Evolutionary conservation across 1,140 invertebrate species (phyloP), one percentile per base, ranked within the genome.

Genomic region (Camponotus floridanus): DNA sequence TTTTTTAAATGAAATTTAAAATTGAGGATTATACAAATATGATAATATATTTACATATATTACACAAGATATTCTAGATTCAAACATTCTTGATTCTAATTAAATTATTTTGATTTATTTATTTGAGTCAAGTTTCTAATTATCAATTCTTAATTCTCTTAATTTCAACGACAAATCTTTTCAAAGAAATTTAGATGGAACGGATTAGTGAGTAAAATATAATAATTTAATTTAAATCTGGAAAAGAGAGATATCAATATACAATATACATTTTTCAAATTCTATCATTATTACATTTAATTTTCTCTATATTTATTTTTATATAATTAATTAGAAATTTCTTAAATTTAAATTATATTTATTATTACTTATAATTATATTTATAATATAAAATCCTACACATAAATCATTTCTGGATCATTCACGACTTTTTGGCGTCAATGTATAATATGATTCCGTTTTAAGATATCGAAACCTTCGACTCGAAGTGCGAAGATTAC

Each of bases 381-480:
- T 26, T 26, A 26, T 26, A 26, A 45, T 61, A 11, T 45, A 11
- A 48, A 64, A 78, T 78, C 48, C 9, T 1, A 33, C 4, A 33
- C 1, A n/a, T 21, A 76, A 3, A 33, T 45, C 0, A 45, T 45
- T 33, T 62, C 33, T 15, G 26, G 15, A n/a, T 59, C 3, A 45
- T n/a, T 45, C 9, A 21, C 21, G 39, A 13, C 1, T 21, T 57
- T 45, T 7, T 3, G 48, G 21, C 21, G 7, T 61, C 36, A 8
- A 76, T 15, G 57, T 76, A 18, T 62, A 76, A 76, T 51, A 42
- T 7, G 36, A 61, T 61, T 76, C 21, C 33, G 51, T 57, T 15
- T 21, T 78, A 65, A 45, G 26, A 48, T n/a, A 51, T 76, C 21
- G 45, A 76, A 76, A 76, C 59, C 57, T 45, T 76, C 31, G 18